Conservation (phyloP, 2,113 vertebrate species). For the Paralichthys olivaceus region DNA sequence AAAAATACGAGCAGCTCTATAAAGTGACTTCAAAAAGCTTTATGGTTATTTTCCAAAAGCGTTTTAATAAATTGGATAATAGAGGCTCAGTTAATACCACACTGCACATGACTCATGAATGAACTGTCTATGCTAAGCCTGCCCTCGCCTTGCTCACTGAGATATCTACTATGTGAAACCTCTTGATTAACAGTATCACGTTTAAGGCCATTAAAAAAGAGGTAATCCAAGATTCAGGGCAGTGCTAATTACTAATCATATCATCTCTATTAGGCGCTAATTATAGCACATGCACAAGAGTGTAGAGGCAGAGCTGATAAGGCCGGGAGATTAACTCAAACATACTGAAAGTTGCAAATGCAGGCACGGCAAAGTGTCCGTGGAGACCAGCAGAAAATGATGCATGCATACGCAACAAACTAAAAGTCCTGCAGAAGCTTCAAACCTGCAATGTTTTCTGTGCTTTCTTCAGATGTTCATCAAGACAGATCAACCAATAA, state of each 20-base stretch:
- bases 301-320: constrained; percentile 33
- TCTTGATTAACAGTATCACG: constrained; percentile 38
- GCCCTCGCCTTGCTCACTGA: background rate
- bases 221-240: constrained; percentile 27
- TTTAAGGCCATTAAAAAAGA: constrained; percentile 15
- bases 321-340: constrained; percentile 26
- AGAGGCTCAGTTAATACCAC: constrained; percentile 8
- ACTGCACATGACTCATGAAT: too few species aligned
- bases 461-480: background rate
- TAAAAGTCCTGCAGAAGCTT: constrained; percentile 2
- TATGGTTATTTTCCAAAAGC: background rate
- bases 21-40: constrained; percentile 5
- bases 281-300: constrained; percentile 39
- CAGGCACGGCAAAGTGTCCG: constrained; percentile 15
- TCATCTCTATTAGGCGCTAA: constrained; percentile 44
- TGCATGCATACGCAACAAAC: background rate
- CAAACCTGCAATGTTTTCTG: background rate
- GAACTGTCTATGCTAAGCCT: background rate
- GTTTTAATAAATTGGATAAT: background rate
- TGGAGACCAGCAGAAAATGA: background rate
- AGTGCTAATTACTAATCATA: constrained; percentile 53
- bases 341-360: constrained; percentile 2
- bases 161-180: constrained; percentile 17
- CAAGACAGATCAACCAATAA: background rate
- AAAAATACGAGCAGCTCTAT: background rate